A percentile compares a stretch with the other conserved stretches of the same genome.
phyloP scores from a whole-genome alignment of 2,888 invertebrate genomes.

The Hemithea aestivaria region DNA sequence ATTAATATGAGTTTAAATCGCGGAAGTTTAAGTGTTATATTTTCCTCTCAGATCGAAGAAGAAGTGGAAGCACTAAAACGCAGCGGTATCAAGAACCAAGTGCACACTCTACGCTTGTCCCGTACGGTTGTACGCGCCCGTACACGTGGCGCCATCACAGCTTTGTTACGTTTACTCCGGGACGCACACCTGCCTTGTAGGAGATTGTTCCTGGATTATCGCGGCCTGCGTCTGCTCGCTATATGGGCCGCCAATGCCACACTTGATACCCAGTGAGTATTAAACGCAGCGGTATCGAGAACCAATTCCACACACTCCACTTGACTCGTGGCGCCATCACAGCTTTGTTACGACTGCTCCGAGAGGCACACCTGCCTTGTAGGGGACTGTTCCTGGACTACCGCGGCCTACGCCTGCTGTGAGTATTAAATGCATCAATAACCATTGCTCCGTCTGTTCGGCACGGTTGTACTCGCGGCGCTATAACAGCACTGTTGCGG shows the following conservation, averaged over 20 bases:
- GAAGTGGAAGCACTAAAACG: conserved; percentile 89
- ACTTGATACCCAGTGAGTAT: conserved; percentile 62
- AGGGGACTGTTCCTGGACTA: conserved; percentile 94
- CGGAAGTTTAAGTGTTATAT: too few species aligned
- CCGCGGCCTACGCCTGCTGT: conserved; percentile 93
- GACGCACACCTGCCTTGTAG: conserved; percentile 90
- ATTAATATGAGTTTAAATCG: too few species aligned
- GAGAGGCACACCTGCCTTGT: conserved; percentile 89
- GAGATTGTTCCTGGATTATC: conserved; percentile 94
- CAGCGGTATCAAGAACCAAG: conserved; percentile 91
- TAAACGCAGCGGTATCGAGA: conserved; percentile 88
- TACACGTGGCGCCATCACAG: conserved; percentile 85
- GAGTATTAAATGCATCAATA: conserved; percentile 88
- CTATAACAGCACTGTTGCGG: conserved; percentile 87
- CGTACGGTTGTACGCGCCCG: conserved; percentile 96
- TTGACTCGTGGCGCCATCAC: conserved; percentile 89
- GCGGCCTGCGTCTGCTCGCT: conserved; percentile 93
- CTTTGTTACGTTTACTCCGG: conserved; percentile 87
- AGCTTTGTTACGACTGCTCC: conserved; percentile 87
- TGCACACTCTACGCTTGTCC: conserved; percentile 92
- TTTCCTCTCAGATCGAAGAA: conserved; percentile 85
- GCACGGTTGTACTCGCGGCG: conserved; percentile 89
- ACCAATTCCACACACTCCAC: conserved; percentile 92
- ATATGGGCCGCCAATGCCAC: conserved; percentile 93
- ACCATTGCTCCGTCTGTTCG: conserved; percentile 89